Evolutionary conservation across 2,888 invertebrate genomes (phyloP), one percentile per base, ranked within the genome.

Genomic region (Ennomos erosarius): DNA sequence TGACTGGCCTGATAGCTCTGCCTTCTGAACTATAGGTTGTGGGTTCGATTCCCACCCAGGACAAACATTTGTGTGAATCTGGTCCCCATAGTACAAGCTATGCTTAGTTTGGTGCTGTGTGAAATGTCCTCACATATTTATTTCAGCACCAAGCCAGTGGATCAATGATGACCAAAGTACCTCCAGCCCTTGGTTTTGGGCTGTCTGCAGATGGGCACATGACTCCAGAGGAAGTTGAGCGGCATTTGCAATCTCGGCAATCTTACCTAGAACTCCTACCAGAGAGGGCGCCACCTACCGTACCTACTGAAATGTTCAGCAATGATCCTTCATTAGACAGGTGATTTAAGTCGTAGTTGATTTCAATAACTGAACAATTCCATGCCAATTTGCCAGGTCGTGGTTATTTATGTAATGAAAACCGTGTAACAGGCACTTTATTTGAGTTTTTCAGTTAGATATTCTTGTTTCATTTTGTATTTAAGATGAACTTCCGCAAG

Each of bases 241-340:
- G 97, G 39, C 98, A 98, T 81, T 89, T 98, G 64, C 98, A 98
- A 82, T 96, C 97, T 10, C 93, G 96, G 11, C 97, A 97, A 73
- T 95, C 95, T 26, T 95, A 96, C 79, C 89, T 96, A 88, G 96
- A 97, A 84, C 89, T 97, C 64, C 93, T 97, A 65, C 96, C 97
- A 1, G 98, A 98, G 82, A 94, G 97, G 70, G 97, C 98, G 35
- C 97, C 98, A 0, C 96, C 97, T 0, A 97, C 97, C 10, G 97
- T 98, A 34, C 98, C 98, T 5, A 97, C 96, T 40, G 98, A 98
- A 88, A 97, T 98, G 96, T 98, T 98, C 79, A 98, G 98, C 86
- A 98, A 98, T 86, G 98, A 98, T 76, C 97, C 97, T 52, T 97
- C 98, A 1, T 88, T 97, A 47, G 97, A 97, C 82, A 96, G 96